Percentiles rank a stretch among this genome's conserved stretches.
Evolutionary conservation across 2,797 vertebrate genomes (phyloP).

Genomic region (Aratinga solstitialis): DNA sequence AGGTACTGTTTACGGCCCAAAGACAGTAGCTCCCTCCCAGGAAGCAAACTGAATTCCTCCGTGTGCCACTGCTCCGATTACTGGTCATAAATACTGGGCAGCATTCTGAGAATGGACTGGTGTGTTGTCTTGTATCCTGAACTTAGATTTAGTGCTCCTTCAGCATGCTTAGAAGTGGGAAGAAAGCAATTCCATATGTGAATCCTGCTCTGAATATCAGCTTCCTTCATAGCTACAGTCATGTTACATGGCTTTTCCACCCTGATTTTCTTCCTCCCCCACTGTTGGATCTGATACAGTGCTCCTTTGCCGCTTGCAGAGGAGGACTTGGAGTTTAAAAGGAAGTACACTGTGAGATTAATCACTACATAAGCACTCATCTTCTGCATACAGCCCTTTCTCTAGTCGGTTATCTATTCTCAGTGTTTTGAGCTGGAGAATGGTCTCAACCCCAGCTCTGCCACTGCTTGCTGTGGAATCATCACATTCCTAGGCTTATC

Average conservation of each 20-base stretch:
- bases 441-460: background rate
- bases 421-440: background rate
- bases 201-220: background rate
- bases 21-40: background rate
- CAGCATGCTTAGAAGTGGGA: background rate
- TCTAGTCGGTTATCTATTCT: background rate
- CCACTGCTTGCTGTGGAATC: background rate
- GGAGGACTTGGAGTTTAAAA: background rate
- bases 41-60: background rate
- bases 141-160: background rate
- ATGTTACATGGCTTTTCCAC: background rate
- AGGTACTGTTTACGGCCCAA: background rate
- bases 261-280: background rate
- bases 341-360: background rate
- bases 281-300: background rate
- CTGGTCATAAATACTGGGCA: background rate
- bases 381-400: background rate
- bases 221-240: background rate
- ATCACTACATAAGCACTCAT: background rate
- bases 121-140: background rate
- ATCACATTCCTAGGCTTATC: background rate
- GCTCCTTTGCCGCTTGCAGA: background rate
- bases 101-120: background rate
- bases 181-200: background rate
- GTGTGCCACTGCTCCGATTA: background rate